Conservation (phyloP, 2,888 invertebrate species). For the Entomobrya proxima region DNA sequence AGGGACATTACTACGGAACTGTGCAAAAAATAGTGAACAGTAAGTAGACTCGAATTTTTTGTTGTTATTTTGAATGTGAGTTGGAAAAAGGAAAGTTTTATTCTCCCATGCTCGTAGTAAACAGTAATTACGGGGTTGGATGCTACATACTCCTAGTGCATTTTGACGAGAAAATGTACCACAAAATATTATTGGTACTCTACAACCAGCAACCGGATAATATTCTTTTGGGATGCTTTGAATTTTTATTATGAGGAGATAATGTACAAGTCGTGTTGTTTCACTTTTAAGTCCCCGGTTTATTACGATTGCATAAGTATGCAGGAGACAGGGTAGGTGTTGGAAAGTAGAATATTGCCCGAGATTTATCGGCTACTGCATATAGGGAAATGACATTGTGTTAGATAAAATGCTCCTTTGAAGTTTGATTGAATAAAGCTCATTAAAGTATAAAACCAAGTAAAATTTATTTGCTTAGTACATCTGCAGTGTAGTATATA, state of each 20-base stretch:
- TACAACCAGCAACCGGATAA: neutral
- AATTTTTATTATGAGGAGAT: neutral
- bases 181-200: neutral
- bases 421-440: neutral
- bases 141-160: no score
- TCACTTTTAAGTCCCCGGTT: neutral
- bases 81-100: neutral
- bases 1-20: slow-evolving; percentile 6
- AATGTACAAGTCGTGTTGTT: slow-evolving; percentile 35
- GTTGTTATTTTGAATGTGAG: neutral
- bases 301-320: neutral
- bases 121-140: slow-evolving; percentile 29
- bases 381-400: neutral
- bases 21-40: neutral
- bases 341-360: neutral
- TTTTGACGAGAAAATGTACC: neutral
- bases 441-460: neutral
- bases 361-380: no score
- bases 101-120: slow-evolving; percentile 26
- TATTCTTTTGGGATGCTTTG: neutral
- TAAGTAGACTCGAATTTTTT: neutral
- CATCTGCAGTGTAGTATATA: no score
- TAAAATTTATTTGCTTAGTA: neutral
- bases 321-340: neutral
- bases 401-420: neutral